phyloP scores from a whole-genome alignment of 2,113 vertebrate species.

The Heterotilapia buettikoferi region DNA sequence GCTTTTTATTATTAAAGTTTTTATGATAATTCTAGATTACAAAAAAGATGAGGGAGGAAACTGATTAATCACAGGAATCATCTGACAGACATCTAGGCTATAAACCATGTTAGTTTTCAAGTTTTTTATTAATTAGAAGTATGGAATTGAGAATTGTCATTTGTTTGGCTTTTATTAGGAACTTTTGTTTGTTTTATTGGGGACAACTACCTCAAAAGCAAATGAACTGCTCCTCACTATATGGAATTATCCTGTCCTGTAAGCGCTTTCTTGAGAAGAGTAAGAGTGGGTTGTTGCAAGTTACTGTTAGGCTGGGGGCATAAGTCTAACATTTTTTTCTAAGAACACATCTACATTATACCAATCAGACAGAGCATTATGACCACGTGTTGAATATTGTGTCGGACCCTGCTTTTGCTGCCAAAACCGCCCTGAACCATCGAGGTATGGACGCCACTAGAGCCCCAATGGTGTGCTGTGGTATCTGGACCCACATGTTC shows the following conservation, averaged over 20 bases:
- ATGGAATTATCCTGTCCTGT: no score
- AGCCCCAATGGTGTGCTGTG: neutral
- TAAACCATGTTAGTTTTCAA: neutral
- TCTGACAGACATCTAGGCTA: neutral
- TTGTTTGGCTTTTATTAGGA: no score
- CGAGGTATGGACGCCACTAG: neutral
- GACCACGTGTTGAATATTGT: neutral
- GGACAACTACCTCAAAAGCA: no score
- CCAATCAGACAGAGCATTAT: neutral
- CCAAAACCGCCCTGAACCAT: neutral
- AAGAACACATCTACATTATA: neutral
- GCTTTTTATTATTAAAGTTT: neutral
- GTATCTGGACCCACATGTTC: no score
- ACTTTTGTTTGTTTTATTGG: no score
- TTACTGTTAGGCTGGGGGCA: neutral
- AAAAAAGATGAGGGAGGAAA: no score
- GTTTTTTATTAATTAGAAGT: no score
- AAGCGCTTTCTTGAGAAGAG: no score
- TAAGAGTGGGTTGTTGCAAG: neutral
- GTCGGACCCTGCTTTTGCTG: neutral
- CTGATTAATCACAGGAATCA: neutral
- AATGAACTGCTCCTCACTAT: no score
- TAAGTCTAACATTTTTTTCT: neutral
- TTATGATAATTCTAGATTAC: neutral
- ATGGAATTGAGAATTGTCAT: no score